Base-by-base conservation (phyloP, 2,113 vertebrate species). In the Butorides virescens region DNA sequence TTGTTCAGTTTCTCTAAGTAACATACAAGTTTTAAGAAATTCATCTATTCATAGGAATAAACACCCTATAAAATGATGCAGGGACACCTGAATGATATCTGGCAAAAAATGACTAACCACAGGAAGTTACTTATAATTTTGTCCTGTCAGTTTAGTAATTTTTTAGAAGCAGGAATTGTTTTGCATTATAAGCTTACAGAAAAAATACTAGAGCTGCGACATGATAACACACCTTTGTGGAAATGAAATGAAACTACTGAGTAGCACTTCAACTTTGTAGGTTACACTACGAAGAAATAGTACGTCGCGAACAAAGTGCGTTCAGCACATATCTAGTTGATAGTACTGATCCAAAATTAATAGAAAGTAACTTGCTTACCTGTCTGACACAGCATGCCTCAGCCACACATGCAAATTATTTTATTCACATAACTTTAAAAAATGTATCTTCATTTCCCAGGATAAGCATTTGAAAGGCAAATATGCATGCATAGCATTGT, bases 381-480 rank as follows among this genome's bases (percentile, higher is more conserved):
- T 98, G 97, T 98, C 98, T 98, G 98, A 98, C 97, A 97, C 97
- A 98, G 97, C 98, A 98, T 98, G 98, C 98, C 97, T 98, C 98
- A 98, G 98, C 98, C 98, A 98, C 76, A 98, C 98, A 98, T 98
- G 98, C 98, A 98, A 98, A 96, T 97, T 93, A 95, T 93, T 97
- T 96, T 96, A 98, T 88, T 97, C 97, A 96, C 96, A 97, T 97
- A 92, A 98, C 96, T 88, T 96, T 93, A 89, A 96, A 96, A 95
- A 97, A 95, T 96, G 15, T 65, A 59, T 95, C 95, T 93, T 98
- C 97, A 98, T 97, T 93, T 97, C 93, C 92, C 96, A 97, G 89
- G 97, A 97, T 96, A 98, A 98, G 97, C 98, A 97, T 86, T 97
- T 93, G 97, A 70, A 92, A 96, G 97, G 97, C 98, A 98, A 96